Base-by-base conservation (phyloP, 2,113 vertebrate species). In the Heterotilapia buettikoferi region DNA sequence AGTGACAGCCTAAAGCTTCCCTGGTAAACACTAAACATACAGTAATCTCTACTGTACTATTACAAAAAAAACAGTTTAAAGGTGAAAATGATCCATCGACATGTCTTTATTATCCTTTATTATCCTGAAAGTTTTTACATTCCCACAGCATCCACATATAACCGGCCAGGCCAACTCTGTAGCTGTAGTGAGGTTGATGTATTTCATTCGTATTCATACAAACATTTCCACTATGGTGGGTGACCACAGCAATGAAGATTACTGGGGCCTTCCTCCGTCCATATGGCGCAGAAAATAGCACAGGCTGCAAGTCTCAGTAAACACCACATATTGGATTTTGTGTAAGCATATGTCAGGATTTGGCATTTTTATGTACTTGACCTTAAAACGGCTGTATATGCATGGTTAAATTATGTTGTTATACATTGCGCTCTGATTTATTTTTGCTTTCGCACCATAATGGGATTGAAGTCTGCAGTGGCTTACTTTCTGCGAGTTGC, bases 191-290 rank as follows among this genome's bases (percentile, higher is more conserved):
- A 88, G 36, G 43, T 33, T 88, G 92, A 89, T 85, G 80, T 45
- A 53, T 85, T 90, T 82, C 31, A 90, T 80, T 78, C 1, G 4
- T 80, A 85, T 57, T 88, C 76, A 79, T 36, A 18, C 85, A 92
- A 92, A 92, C 80, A 90, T 86, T 90, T 91, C 88, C 85, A 86
- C 86, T 73, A 24, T 68, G 82, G 85, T 54, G 71, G 76, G 59
- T 52, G 82, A 92, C 85, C 88, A 83, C 91, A 90, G 91, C 83
- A 54, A 63, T 84, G 88, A 66, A 86, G 85, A 90, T 87, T 82
- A 78, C 81, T 6, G 47, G 81, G 80, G 82, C 84, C 71, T 29
- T 7, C 54, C 71, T 87, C 24, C 3, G 52, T 83, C 84, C 89
- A 90, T 87, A 84, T 86, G 88, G 66, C 0, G 31, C 26, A 78